Base-by-base conservation (phyloP, 2,888 invertebrate genomes). In the Epinotia brunnichana region DNA sequence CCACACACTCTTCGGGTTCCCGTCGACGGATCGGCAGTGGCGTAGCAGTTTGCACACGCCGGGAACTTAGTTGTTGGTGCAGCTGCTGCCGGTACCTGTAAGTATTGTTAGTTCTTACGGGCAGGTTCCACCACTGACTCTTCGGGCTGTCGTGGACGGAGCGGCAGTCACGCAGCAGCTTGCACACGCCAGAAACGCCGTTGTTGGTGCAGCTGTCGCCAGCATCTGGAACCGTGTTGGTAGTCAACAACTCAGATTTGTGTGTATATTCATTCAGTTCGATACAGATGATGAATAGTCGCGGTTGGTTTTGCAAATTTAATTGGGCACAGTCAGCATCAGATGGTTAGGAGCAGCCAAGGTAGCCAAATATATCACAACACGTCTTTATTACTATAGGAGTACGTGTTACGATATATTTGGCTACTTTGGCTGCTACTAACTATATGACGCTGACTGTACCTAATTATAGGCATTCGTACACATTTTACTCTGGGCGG, bases 1-100 rank as follows among this genome's bases (percentile, higher is more conserved):
- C 66, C 66, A 67, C 56, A 56, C 41, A n/a, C 56, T 67, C 56
- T n/a, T 67, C 15, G 66, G 66, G 56, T 67, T 67, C 11, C 56
- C 44, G 13, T 41, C 15, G n/a, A 67, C 24, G 7, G 56, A 24
- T 3, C 11, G 56, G 17, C 66, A 67, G 41, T 54, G 15, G 2
- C 44, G 11, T 11, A 67, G 56, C 3, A 9, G 5, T 7, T 4
- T 56, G 44, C 66, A 67, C 2, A 21, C 11, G n/a, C 66, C 66
- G 0, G 39, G 2, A 44, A 63, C 63, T 29, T 51, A 51, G 51
- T 63, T 13, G 29, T 63, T 48, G 17, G 17, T 9, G 24, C 63
- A 51, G 2, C 29, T 35, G 4, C 51, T 51, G 3, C 63, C 63
- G 0, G 29, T 17, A 51, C 51, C 63, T 63, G 24, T 0, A 35